Base-by-base conservation (phyloP, 2,113 vertebrate genomes). In the Salvelinus fontinalis region DNA sequence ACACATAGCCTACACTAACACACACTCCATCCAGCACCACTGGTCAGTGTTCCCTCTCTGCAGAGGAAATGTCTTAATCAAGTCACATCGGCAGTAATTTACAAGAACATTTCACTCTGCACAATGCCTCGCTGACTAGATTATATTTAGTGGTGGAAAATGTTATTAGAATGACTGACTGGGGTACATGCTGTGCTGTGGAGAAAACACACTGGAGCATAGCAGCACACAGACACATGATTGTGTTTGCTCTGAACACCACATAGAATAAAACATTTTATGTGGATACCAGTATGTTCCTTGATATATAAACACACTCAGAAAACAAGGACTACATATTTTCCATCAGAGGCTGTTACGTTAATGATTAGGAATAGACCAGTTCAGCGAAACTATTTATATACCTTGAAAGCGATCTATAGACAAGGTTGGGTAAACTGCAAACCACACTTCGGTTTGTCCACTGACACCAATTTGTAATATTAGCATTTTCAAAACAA, bases 51-150 rank as follows among this genome's bases (percentile, higher is more conserved):
- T 82, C 80, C 71, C 71, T 79, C 81, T 86, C 79, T 82, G 82
- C 82, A 79, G 81, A 85, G 89, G 89, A 92, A 90, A 81, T 84
- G 67, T 77, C 80, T 86, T 86, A 79, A 89, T 91, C 67, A 77
- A 74, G 77, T 88, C 79, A 73, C 82, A 78, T 86, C 81, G 81
- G 84, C 77, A 74, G 57, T 74, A 67, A 79, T 85, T 31, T 7
- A 71, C 75, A 67, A 76, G 79, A 87, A 84, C 67, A 64, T 39
- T 34, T 70, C 34, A 71, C 67, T 71, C 13, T 49, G 34, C 59
- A 68, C 68, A 81, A 34, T 29, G n/a, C 65, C 70, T 81, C 67
- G 26, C 44, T 71, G 70, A 76, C 31, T 76, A 59, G 49, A 51
- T 75, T 78, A 65, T 78, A 82, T 86, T 79, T 85, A 79, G 73